Percentiles rank a stretch among this genome's conserved stretches.
Evolutionary conservation across 2,888 invertebrate species (phyloP).

Genomic region (Drosophila barbarae): DNA sequence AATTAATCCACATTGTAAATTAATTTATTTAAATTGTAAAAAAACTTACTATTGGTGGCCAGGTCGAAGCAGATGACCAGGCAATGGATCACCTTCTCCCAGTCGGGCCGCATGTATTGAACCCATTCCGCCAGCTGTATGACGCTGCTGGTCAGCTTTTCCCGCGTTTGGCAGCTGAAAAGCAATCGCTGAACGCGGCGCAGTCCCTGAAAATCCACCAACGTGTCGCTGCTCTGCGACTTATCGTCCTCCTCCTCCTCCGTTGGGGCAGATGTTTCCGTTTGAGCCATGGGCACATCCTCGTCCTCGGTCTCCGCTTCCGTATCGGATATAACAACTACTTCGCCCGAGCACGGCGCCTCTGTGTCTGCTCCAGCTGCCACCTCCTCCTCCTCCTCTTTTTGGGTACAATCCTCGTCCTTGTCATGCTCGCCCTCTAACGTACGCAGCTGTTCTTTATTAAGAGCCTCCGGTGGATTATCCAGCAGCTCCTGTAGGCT

Average conservation of each 20-base stretch:
- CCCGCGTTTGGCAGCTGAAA: constrained; percentile 66
- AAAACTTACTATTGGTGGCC: constrained; percentile 83
- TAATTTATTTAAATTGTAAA: neutral
- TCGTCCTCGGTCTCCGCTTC: constrained; percentile 54
- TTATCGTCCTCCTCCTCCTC: constrained; percentile 13
- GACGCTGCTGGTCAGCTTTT: constrained; percentile 73
- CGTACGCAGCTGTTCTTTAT: constrained; percentile 87
- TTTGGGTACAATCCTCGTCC: constrained; percentile 87
- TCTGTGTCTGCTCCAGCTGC: constrained; percentile 4
- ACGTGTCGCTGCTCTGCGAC: constrained; percentile 62
- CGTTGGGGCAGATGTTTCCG: constrained; percentile 4
- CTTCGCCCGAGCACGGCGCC: neutral
- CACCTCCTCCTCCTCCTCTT: constrained; percentile 6
- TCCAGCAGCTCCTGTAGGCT: constrained; percentile 81
- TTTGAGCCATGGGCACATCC: constrained; percentile 62
- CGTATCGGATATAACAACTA: constrained; percentile 6
- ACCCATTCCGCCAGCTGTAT: constrained; percentile 66
- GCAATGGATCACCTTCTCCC: constrained; percentile 79
- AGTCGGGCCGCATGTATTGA: constrained; percentile 62
- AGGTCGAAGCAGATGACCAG: constrained; percentile 89
- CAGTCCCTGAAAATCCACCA: constrained; percentile 83
- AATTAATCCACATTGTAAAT: neutral
- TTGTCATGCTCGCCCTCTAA: constrained; percentile 91
- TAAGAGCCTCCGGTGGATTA: constrained; percentile 82
- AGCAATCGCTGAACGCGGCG: constrained; percentile 81